Percentiles rank a stretch among this genome's conserved stretches.
These are phyloP conservation scores for Mormyrus hasselquistii DNA, from an alignment of 2,797 vertebrate species.

Conservation along the genomic window DNA sequence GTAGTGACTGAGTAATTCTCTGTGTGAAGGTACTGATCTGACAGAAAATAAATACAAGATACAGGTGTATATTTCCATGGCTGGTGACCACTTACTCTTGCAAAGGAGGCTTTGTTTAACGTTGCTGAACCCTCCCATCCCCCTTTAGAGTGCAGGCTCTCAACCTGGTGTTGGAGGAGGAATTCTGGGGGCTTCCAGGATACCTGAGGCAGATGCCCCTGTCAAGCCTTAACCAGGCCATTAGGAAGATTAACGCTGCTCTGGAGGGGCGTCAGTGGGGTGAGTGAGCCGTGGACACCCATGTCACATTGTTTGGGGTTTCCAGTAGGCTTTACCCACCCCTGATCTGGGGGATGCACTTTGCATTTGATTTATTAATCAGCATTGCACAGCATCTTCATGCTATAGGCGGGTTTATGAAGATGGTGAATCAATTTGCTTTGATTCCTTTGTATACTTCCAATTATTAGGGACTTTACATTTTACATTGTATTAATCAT, in stretches of 20 bases:
- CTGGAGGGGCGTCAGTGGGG: conserved; percentile 35
- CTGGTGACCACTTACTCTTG: neutral
- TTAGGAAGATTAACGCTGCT: conserved; percentile 54
- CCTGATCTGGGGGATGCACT: neutral
- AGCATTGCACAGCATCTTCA: neutral
- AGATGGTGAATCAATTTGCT: neutral
- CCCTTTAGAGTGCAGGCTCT: conserved; percentile 31
- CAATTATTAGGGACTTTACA: neutral
- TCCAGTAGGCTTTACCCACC: neutral
- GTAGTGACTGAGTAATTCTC: neutral
- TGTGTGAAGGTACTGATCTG: neutral
- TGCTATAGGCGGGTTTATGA: neutral
- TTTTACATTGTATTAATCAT: neutral
- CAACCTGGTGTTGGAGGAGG: conserved; percentile 45
- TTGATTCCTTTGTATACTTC: neutral
- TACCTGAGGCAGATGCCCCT: conserved; percentile 58
- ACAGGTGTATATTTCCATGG: neutral
- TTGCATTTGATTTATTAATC: neutral
- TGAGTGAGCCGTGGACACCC: conserved; percentile 31
- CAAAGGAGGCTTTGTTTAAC: neutral
- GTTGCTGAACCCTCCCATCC: neutral
- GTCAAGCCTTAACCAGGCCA: conserved; percentile 53
- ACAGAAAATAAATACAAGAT: neutral
- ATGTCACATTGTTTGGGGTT: neutral
- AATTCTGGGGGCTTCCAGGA: conserved; percentile 53